A percentile compares a stretch with the other conserved stretches of the same genome.
phyloP scores from a whole-genome alignment of 1,140 invertebrate genomes.

The Delia radicum region DNA sequence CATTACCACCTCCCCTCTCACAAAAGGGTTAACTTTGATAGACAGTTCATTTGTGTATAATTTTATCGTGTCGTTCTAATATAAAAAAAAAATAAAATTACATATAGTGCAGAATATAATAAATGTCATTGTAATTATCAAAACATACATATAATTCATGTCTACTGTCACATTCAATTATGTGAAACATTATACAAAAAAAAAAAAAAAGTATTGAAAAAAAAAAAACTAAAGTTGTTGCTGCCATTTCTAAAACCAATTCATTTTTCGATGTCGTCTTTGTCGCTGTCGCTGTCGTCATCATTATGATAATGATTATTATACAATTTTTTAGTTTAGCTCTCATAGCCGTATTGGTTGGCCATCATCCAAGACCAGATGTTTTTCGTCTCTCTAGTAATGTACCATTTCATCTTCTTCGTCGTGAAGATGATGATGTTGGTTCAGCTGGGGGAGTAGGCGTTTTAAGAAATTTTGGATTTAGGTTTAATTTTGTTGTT shows the following conservation, averaged over 20 bases:
- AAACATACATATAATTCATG: slow-evolving; percentile 2
- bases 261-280: too few species aligned
- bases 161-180: slow-evolving; percentile 8
- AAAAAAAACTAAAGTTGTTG: background rate
- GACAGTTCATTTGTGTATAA: too few species aligned
- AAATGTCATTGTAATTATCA: slow-evolving; percentile 15
- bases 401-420: background rate
- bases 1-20: too few species aligned
- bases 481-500: background rate
- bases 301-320: background rate
- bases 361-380: slow-evolving; percentile 6
- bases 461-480: background rate
- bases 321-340: too few species aligned
- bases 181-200: background rate
- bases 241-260: too few species aligned
- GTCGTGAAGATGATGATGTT: background rate
- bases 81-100: too few species aligned
- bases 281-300: background rate
- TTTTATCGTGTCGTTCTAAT: too few species aligned
- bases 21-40: too few species aligned
- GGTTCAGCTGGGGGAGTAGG: too few species aligned
- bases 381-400: background rate
- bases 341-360: background rate
- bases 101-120: slow-evolving; percentile 5
- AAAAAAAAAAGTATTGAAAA: background rate